Conservation (phyloP, 92 coral and sea anemone genomes). For the Zoanthus sociatus region DNA sequence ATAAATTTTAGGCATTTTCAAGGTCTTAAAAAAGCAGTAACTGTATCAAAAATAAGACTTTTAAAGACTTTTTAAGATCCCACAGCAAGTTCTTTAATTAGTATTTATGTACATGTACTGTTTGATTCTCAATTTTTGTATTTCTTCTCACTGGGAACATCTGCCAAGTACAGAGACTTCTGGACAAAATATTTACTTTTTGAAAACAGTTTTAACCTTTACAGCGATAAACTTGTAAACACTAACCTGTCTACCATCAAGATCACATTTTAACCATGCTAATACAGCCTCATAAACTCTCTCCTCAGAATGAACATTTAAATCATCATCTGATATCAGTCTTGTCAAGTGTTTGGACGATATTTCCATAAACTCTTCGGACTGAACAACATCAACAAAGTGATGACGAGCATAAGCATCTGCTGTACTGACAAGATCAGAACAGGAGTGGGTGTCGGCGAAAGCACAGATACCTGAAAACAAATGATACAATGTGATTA, state of each 20-base stretch:
- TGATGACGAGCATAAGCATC: conserved; percentile 91
- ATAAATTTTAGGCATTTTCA: too few relatives aligned
- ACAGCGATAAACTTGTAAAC: neutral
- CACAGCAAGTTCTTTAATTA: too few relatives aligned
- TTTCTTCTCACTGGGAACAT: too few relatives aligned
- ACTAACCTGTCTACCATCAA: conserved; percentile 74
- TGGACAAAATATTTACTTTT: neutral
- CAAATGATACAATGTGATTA: neutral
- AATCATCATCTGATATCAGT: conserved; percentile 85
- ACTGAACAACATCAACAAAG: conserved; percentile 94
- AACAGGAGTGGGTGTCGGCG: conserved; percentile 93
- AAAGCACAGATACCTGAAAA: conserved; percentile 90
- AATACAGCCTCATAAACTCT: conserved; percentile 96
- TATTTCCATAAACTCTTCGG: conserved; percentile 95
- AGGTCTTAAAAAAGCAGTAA: too few relatives aligned
- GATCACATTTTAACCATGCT: conserved; percentile 95
- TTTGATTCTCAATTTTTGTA: too few relatives aligned
- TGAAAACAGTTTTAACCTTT: neutral
- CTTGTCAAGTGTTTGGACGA: conserved; percentile 81
- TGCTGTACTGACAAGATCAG: conserved; percentile 75
- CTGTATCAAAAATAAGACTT: too few relatives aligned
- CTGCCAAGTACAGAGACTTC: too few relatives aligned
- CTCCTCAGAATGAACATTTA: conserved; percentile 93
- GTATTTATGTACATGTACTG: too few relatives aligned
- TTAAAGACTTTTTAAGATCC: too few relatives aligned